Conservation (phyloP, 2,888 invertebrate genomes). For the Spialia ferax region DNA sequence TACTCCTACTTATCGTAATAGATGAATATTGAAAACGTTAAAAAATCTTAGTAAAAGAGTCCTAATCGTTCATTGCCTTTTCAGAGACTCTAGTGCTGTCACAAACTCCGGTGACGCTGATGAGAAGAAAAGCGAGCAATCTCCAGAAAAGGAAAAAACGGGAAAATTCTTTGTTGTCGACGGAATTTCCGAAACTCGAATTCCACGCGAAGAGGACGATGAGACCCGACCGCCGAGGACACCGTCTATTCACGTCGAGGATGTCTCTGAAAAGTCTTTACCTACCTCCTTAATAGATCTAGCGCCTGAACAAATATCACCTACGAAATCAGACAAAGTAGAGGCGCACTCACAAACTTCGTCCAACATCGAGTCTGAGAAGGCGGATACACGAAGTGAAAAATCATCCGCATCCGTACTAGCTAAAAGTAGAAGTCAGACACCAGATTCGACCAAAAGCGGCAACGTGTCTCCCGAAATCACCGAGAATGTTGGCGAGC, state of each 20-base stretch:
- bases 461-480: conserved; percentile 61
- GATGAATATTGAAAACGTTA: no score
- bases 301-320: conserved; percentile 8
- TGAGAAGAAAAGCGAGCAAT: conserved; percentile 19
- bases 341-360: conserved; percentile 19
- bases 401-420: conserved; percentile 52
- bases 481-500: conserved; percentile 50
- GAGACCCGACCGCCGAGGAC: conserved; percentile 60
- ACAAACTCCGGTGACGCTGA: conserved; percentile 53
- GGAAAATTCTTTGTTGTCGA: conserved; percentile 49
- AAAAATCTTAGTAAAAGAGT: no score
- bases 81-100: conserved; percentile 76
- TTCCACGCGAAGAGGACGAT: conserved; percentile 49
- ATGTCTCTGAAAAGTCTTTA: conserved; percentile 67
- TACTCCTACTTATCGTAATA: no score
- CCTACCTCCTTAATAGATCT: conserved; percentile 24
- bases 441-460: conserved; percentile 58
- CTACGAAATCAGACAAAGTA: neutral
- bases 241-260: conserved; percentile 72
- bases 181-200: conserved; percentile 49
- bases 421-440: conserved; percentile 55
- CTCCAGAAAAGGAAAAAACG: conserved; percentile 44
- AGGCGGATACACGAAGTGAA: conserved; percentile 50
- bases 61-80: conserved; percentile 15
- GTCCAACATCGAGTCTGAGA: conserved; percentile 25